A percentile compares a stretch with the other conserved stretches of the same genome.
Conservation (phyloP, 64 coral and sea anemone genomes). For the Trachythela sp. region DNA sequence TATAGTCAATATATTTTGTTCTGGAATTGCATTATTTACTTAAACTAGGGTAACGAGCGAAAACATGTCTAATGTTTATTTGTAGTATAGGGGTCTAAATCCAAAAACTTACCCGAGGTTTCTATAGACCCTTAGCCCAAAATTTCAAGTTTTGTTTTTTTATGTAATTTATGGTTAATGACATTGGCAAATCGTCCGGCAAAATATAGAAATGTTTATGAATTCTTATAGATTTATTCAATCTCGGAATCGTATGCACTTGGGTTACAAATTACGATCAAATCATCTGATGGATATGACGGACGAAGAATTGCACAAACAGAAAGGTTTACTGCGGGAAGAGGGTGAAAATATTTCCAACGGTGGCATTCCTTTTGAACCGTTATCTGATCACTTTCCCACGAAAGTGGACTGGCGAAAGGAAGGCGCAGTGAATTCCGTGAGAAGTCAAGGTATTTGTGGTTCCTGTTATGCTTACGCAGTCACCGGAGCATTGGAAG, state of each 20-base stretch:
- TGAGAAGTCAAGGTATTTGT: conserved; percentile 82
- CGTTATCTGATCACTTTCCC: not conserved
- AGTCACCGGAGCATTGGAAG: conserved; percentile 72
- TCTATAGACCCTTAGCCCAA: no score
- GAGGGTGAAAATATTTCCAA: conserved; percentile 21
- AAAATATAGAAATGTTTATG: not conserved
- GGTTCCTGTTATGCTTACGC: conserved; percentile 90
- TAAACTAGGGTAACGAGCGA: no score
- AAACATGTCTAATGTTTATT: no score
- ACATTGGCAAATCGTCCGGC: no score
- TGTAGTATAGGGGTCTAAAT: no score
- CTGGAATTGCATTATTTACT: no score
- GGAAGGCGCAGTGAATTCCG: conserved; percentile 63
- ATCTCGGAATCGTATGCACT: conserved; percentile 53
- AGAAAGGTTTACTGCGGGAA: conserved; percentile 56
- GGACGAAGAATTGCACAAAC: conserved; percentile 47
- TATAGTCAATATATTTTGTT: no score
- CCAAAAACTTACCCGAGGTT: no score
- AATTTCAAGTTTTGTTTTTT: no score
- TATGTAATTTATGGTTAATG: no score
- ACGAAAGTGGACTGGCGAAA: not conserved
- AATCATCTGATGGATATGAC: conserved; percentile 76
- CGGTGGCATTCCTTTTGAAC: conserved; percentile 13
- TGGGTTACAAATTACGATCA: conserved; percentile 36
- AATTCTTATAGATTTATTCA: conserved; percentile 46